Base-by-base conservation (phyloP, 2,797 vertebrate genomes). In the Sebastes cheni region DNA sequence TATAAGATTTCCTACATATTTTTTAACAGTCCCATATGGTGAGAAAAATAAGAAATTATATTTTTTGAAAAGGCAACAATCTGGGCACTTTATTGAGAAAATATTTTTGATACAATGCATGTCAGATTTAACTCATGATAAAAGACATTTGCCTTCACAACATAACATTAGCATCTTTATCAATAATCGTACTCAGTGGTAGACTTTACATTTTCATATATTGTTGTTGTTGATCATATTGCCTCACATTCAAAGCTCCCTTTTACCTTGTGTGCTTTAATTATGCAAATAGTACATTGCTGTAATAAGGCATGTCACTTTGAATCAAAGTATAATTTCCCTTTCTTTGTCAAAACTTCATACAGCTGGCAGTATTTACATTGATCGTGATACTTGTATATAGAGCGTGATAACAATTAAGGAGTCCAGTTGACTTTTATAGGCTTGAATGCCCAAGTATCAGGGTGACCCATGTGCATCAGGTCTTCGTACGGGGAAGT, bases 381-480 rank as follows among this genome's bases (percentile, higher is more conserved):
- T 23, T 11, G 23, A 42, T 59, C 2, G 66, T 76, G 9, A 14
- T 6, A 50, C 20, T 32, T 79, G 25, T 25, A 32, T 30, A 12
- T 10, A 36, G 22, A 36, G n/a, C 39, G n/a, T 61, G 3, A 62
- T n/a, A 56, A 56, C 5, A 56, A 55, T 96, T 93, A 98, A 54
- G 95, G 82, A 36, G 82, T 83, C 98, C 98, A 99, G 6, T 5
- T 88, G 86, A 99, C 94, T 72, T 93, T 90, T 68, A 98, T 18
- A 0, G 97, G 96, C 3, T 89, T 92, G 84, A 99, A 99, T 59
- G 87, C 94, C 98, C 98, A 99, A 77, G 93, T 94, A 93, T 99
- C 97, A 0, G 98, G 98, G 11, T 99, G 98, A 3, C 98, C 98
- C 96, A 98, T 97, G 92, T 98, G 98, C 23, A 96, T 67, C 66